Evolutionary conservation across 2,888 invertebrate genomes (phyloP), one percentile per base, ranked within the genome.

Genomic region (Callyntrura guangdongensis): DNA sequence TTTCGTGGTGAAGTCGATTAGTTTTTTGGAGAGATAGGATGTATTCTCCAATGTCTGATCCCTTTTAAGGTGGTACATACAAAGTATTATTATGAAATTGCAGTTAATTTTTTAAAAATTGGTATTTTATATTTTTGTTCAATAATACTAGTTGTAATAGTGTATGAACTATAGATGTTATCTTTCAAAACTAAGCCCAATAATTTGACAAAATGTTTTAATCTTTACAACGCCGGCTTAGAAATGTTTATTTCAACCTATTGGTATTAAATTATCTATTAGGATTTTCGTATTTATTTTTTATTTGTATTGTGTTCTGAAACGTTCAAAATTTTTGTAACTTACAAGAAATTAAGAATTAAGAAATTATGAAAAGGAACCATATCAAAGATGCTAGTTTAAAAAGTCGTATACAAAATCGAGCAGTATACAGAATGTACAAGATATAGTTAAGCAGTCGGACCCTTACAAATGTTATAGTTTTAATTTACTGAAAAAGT

Each of bases 361-460:
- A 81, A 81, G 81, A 81, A 81, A 81, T 81, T 81, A 56, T 74
- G 53, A 81, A 85, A 84, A 84, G 89, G 36, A 89, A 89, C 72
- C 89, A 89, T 89, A 89, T 89, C 89, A 89, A 85, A 89, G 89
- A 84, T 89, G 89, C 84, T 89, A 89, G 84, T 77, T 74, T 49
- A 86, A 72, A 84, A 85, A 84, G 67, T 61, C 49, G 89, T 89
- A 89, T 89, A 89, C 89, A 84, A 89, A 84, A 89, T 89, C 84
- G 84, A 89, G 84, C 89, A 89, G 89, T 89, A 89, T 89, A 89
- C 89, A 77, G 53, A 84, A 89, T 84, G 89, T 89, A 89, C 89
- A 89, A 89, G 84, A 67, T 89, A 84, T 79, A 22, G n/a, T 67
- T 89, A 82, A 83, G 89, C 72, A 79, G 74, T 89, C 59, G 89